Evolutionary conservation across 2,797 vertebrate genomes (phyloP).

Genomic region (Rousettus madagascariensis): DNA sequence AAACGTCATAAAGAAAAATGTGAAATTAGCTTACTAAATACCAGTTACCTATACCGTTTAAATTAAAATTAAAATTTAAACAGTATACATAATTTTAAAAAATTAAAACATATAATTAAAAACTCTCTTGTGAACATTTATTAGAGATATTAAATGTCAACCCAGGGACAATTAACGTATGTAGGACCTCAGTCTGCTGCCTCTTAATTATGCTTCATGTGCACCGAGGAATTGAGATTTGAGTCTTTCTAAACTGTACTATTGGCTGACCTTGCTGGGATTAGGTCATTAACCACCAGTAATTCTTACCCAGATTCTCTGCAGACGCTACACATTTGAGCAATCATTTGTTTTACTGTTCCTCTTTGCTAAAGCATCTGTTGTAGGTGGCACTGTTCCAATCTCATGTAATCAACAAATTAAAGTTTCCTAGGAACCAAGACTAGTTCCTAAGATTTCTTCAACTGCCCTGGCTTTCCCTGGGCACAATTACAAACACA

Average conservation of each 20-base stretch:
- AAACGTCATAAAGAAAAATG: not conserved
- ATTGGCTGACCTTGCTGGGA: constrained; percentile 45
- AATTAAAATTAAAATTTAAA: not conserved
- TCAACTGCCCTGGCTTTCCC: not conserved
- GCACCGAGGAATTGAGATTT: constrained; percentile 41
- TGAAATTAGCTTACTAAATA: constrained; percentile 17
- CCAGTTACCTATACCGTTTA: not conserved
- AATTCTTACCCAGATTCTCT: constrained; percentile 51
- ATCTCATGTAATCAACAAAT: constrained; percentile 11
- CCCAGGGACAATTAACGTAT: constrained; percentile 17
- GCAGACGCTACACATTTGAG: constrained; percentile 22
- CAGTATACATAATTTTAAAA: not conserved
- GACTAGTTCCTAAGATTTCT: not conserved
- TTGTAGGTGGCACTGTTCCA: constrained; percentile 40
- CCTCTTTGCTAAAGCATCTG: constrained; percentile 39
- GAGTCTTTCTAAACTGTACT: constrained; percentile 36
- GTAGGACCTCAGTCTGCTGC: not conserved
- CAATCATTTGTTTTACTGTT: constrained; percentile 45
- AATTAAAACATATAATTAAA: not conserved
- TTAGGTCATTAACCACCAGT: constrained; percentile 54
- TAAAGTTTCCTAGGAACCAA: constrained; percentile 53
- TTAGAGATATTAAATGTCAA: constrained; percentile 31
- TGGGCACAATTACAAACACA: not conserved
- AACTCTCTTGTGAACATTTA: constrained; percentile 1
- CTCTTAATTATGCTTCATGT: constrained; percentile 15